Conservation (phyloP, 2,113 vertebrate genomes). For the Oxyruncus cristatus region DNA sequence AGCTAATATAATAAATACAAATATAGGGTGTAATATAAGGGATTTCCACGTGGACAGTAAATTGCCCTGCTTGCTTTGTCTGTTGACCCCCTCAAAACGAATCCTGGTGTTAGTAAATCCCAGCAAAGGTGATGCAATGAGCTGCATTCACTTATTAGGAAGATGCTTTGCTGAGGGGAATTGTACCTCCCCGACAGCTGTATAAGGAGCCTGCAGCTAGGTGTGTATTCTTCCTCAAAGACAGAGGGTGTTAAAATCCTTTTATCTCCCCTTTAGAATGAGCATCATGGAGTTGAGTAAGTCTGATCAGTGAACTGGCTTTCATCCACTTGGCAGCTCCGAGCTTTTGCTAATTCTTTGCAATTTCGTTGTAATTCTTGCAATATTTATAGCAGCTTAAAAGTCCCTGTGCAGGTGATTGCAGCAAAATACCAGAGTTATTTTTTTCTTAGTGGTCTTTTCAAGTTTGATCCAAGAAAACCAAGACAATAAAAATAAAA, state of each 20-base stretch:
- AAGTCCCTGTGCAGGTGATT: not conserved
- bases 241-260: not conserved
- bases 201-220: not conserved
- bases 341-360: not conserved
- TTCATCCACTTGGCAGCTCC: not conserved
- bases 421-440: not conserved
- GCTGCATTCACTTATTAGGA: not conserved
- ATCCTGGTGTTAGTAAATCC: not conserved
- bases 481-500: not conserved
- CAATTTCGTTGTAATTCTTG: not conserved
- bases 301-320: not conserved
- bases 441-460: not conserved
- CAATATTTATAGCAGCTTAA: not conserved
- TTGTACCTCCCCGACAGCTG: not conserved
- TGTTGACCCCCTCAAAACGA: not conserved
- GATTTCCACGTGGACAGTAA: not conserved
- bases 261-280: not conserved
- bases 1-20: not conserved
- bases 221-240: not conserved
- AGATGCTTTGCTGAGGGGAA: not conserved
- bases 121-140: not conserved
- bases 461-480: not conserved
- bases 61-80: not conserved
- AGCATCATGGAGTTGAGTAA: not conserved
- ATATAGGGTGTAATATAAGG: fast-evolving